Percentiles rank a stretch among this genome's conserved stretches.
Conservation (phyloP, 1,140 invertebrate genomes). For the Musca domestica region DNA sequence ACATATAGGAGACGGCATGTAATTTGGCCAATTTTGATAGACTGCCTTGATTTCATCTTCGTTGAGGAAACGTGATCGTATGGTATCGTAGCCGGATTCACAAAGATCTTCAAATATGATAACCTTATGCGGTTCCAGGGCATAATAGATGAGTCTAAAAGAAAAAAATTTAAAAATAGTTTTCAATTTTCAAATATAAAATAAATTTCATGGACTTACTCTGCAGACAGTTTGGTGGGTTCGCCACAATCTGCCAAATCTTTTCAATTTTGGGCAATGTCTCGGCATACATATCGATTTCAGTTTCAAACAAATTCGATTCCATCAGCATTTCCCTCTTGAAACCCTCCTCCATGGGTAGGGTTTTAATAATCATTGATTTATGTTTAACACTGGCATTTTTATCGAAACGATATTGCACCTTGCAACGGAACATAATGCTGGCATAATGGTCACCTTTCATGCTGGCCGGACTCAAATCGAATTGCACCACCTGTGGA, state of each 20-base stretch:
- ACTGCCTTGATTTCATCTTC: slow-evolving; percentile 29
- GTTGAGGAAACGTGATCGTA: slow-evolving; percentile 28
- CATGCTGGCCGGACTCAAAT: slow-evolving; percentile 28
- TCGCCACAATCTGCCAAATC: slow-evolving; percentile 12
- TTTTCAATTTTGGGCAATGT: slow-evolving; percentile 17
- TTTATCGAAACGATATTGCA: slow-evolving; percentile 24
- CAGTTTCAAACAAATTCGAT: slow-evolving; percentile 24
- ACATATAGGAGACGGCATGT: slow-evolving; percentile 42
- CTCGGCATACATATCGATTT: slow-evolving; percentile 26
- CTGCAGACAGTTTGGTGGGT: slow-evolving; percentile 2
- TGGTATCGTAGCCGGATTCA: slow-evolving; percentile 29
- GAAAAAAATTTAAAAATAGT: slow-evolving; percentile 23
- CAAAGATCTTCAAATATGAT: slow-evolving; percentile 42
- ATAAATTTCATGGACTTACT: slow-evolving; percentile 6
- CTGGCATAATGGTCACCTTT: slow-evolving; percentile 39
- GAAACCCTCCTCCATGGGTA: background rate
- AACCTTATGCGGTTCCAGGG: slow-evolving; percentile 33
- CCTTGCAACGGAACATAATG: slow-evolving; percentile 31
- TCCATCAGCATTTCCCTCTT: slow-evolving; percentile 24
- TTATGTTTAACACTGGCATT: background rate
- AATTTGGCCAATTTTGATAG: slow-evolving; percentile 35
- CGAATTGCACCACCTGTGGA: slow-evolving; percentile 14
- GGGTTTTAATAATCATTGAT: slow-evolving; percentile 26
- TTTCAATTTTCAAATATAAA: background rate
- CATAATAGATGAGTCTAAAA: slow-evolving; percentile 5